Evolutionary conservation across 2,888 invertebrate species (phyloP), one percentile per base, ranked within the genome.

Genomic region (Drosophila tanythrix): DNA sequence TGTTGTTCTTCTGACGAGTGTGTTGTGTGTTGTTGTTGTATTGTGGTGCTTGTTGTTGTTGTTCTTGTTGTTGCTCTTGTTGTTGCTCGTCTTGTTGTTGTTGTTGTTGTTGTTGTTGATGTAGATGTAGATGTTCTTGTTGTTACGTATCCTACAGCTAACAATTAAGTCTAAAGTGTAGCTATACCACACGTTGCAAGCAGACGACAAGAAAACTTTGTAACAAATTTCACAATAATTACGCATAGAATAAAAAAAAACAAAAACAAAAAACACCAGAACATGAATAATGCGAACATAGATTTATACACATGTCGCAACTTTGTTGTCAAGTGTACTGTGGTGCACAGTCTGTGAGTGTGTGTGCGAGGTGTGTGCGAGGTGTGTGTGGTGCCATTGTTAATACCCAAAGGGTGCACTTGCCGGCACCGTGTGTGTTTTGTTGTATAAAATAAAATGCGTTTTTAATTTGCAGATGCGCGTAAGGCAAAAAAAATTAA

Each of bases 391-490:
- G 69, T 75, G 74, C 56, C 85, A 88, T 88, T 86, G 89, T 84
- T 85, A 86, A 84, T 46, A 76, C 74, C 67, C 71, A 81, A 74
- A 65, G 78, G 73, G 79, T 62, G 40, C 75, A 60, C 64, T 71
- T 74, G 69, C 55, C 65, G 58, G 56, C 71, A 36, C 43, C 46
- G 48, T 76, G 64, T 71, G 29, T 64, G 27, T 46, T 29, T 27
- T 51, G 51, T 51, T 68, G 75, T 71, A 79, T 76, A 77, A 88
- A 89, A 88, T 86, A 88, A 90, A 88, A 90, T 86, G 89, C 87
- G 89, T 90, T 88, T 88, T 90, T 90, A 88, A 88, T 88, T 88
- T 88, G 90, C 86, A 90, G 87, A 88, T 90, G 87, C 81, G 86
- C 90, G 83, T 85, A 85, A 85, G 70, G 79, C 57, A 79, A 69